phyloP scores from a whole-genome alignment of 2,888 invertebrate genomes.

The Drosophila lutescens region DNA sequence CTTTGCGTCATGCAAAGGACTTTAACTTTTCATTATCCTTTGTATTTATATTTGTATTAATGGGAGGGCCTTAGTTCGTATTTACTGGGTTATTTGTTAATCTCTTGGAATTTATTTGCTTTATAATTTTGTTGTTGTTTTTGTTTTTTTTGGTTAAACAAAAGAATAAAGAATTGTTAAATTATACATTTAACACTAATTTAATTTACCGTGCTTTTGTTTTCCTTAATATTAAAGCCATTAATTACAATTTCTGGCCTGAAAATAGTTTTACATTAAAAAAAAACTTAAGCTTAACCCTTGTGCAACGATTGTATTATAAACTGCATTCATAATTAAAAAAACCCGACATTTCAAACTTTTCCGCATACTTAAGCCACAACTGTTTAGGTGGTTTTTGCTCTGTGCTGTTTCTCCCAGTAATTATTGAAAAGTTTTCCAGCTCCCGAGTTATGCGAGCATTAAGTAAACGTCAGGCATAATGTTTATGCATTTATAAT shows the following conservation, averaged over 20 bases:
- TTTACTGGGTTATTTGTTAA: background rate
- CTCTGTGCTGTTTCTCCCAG: conserved; percentile 41
- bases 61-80: background rate
- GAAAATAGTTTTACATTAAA: too few relatives aligned
- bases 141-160: too few relatives aligned
- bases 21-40: background rate
- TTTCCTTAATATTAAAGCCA: too few relatives aligned
- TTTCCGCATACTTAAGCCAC: background rate
- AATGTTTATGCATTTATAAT: conserved; percentile 78
- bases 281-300: too few relatives aligned
- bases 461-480: conserved; percentile 76
- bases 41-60: background rate
- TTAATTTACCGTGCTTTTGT: too few relatives aligned
- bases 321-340: background rate
- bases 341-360: background rate
- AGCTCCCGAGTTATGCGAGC: conserved; percentile 60
- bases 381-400: conserved; percentile 8
- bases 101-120: background rate
- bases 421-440: conserved; percentile 62
- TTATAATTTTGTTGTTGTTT: background rate
- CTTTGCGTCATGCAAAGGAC: background rate
- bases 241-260: too few relatives aligned
- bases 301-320: too few relatives aligned
- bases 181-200: too few relatives aligned
- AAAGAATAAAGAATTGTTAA: too few relatives aligned